Evolutionary conservation across 2,888 invertebrate species (phyloP).

Genomic region (Tipula helvola): DNA sequence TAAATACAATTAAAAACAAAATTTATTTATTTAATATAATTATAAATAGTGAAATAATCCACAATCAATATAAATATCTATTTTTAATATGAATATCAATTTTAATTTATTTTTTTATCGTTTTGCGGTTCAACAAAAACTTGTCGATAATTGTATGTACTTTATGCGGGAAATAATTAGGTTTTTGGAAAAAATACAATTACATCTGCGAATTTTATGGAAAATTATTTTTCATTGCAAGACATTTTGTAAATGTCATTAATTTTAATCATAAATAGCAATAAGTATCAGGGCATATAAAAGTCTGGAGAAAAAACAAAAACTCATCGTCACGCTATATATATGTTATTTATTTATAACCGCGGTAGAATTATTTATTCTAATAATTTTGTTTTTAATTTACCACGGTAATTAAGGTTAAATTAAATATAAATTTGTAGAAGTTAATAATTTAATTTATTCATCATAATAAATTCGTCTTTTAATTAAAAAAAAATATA

Average conservation of each 20-base stretch:
- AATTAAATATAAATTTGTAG: neutral
- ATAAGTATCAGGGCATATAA: neutral
- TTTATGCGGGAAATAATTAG: neutral
- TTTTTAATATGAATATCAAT: too few species aligned
- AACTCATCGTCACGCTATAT: neutral
- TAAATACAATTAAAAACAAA: too few species aligned
- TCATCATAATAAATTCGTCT: too few species aligned
- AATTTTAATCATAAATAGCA: neutral
- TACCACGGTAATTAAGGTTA: neutral
- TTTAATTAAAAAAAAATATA: neutral
- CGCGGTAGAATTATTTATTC: neutral
- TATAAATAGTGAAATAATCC: too few species aligned
- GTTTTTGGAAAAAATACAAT: neutral
- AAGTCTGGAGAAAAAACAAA: neutral
- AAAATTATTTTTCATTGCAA: neutral
- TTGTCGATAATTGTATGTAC: too few species aligned
- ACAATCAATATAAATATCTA: too few species aligned
- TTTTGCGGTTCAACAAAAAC: neutral
- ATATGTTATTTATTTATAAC: neutral
- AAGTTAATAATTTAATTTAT: neutral
- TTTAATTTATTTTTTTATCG: neutral
- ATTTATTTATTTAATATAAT: too few species aligned
- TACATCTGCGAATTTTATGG: neutral
- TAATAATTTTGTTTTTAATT: neutral
- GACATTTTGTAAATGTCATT: neutral